Conservation (phyloP, 2,888 invertebrate genomes). For the Drosophila sordidula region DNA sequence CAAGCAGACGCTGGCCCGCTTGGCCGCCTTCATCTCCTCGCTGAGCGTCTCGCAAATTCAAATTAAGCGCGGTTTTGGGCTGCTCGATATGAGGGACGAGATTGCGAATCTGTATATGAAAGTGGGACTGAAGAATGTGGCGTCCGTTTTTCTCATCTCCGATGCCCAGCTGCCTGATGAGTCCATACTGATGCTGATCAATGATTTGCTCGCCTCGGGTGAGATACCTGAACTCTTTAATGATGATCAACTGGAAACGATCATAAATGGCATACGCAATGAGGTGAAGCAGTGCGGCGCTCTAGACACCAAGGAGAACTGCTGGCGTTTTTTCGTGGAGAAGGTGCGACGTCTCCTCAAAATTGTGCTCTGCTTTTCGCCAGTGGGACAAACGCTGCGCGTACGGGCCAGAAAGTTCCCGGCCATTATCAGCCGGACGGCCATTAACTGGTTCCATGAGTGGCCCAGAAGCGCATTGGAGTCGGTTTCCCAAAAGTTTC, state of each 20-base stretch:
- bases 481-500: slow-evolving; percentile 94
- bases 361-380: slow-evolving; percentile 97
- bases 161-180: slow-evolving; percentile 98
- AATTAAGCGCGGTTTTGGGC: slow-evolving; percentile 93
- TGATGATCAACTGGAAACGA: slow-evolving; percentile 95
- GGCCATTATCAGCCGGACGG: slow-evolving; percentile 95
- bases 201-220: slow-evolving; percentile 96
- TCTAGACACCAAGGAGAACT: slow-evolving; percentile 95
- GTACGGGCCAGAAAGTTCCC: slow-evolving; percentile 96
- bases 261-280: slow-evolving; percentile 91
- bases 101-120: slow-evolving; percentile 92
- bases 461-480: slow-evolving; percentile 97
- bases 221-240: slow-evolving; percentile 96
- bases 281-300: slow-evolving; percentile 94
- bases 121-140: slow-evolving; percentile 94
- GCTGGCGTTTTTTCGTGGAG: slow-evolving; percentile 97
- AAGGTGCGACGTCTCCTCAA: slow-evolving; percentile 92
- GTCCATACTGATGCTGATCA: slow-evolving; percentile 94
- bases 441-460: slow-evolving; percentile 98
- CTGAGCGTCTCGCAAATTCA: slow-evolving; percentile 97
- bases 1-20: slow-evolving; percentile 95
- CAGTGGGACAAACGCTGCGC: slow-evolving; percentile 95
- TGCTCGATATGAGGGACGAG: slow-evolving; percentile 92
- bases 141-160: slow-evolving; percentile 95
- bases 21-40: slow-evolving; percentile 95